Evolutionary conservation across 2,888 invertebrate species (phyloP).

Genomic region (Boloria selene): DNA sequence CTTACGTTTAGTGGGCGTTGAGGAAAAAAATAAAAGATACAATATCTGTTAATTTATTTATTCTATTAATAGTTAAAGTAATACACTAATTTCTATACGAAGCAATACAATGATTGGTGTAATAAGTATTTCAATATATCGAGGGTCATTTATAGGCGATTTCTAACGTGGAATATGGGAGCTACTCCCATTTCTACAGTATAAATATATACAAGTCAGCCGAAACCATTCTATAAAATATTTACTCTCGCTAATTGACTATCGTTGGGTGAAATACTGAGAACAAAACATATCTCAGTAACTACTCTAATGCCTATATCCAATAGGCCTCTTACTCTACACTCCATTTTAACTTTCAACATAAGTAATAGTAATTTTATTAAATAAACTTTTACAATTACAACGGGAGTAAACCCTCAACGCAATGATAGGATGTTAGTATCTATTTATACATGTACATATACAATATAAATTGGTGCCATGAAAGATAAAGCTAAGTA

Average conservation of each 20-base stretch:
- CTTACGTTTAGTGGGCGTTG: neutral
- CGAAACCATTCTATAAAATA: slow-evolving; percentile 70
- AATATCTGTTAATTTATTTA: slow-evolving; percentile 55
- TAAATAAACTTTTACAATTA: slow-evolving; percentile 80
- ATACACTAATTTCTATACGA: slow-evolving; percentile 70
- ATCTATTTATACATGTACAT: slow-evolving; percentile 59
- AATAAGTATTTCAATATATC: slow-evolving; percentile 57
- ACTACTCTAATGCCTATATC: slow-evolving; percentile 66
- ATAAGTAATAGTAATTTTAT: slow-evolving; percentile 48
- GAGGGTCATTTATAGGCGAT: slow-evolving; percentile 45
- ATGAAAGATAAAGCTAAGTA: slow-evolving; percentile 37
- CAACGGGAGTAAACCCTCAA: slow-evolving; percentile 76
- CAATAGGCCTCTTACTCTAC: slow-evolving; percentile 61
- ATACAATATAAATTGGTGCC: slow-evolving; percentile 67
- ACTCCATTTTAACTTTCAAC: slow-evolving; percentile 57
- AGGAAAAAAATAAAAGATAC: slow-evolving; percentile 28
- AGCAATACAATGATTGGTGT: slow-evolving; percentile 66
- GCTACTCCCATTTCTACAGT: slow-evolving; percentile 49
- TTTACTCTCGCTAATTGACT: slow-evolving; percentile 80
- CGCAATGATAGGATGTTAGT: slow-evolving; percentile 64
- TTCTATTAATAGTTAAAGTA: slow-evolving; percentile 62
- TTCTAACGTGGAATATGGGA: slow-evolving; percentile 48
- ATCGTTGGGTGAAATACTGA: slow-evolving; percentile 81
- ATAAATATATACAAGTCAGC: slow-evolving; percentile 66
- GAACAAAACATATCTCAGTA: slow-evolving; percentile 64